Evolutionary conservation across 2,888 invertebrate genomes (phyloP).

Genomic region (Agelastica alni): DNA sequence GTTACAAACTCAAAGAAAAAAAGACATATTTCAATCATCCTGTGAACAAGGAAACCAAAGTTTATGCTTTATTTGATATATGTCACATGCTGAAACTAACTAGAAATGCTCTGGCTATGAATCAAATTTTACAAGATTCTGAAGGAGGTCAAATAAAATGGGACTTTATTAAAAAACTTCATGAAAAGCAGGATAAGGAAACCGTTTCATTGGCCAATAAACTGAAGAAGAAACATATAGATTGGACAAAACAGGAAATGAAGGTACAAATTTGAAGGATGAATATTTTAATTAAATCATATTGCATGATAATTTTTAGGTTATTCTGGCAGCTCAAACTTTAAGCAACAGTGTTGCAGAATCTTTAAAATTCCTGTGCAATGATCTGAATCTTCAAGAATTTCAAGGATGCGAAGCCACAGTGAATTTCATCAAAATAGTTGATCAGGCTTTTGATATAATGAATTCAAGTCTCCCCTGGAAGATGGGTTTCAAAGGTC

Average conservation of each 20-base stretch:
- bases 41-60: no score
- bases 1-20: neutral
- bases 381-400: no score
- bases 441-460: constrained; percentile 7
- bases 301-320: constrained; percentile 5
- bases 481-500: constrained; percentile 4
- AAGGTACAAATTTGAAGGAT: no score
- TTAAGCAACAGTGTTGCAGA: constrained; percentile 5
- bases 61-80: constrained; percentile 3
- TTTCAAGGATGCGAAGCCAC: constrained; percentile 11
- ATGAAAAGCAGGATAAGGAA: no score
- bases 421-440: no score
- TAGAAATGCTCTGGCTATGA: constrained; percentile 9
- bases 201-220: constrained; percentile 6
- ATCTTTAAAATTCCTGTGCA: constrained; percentile 9
- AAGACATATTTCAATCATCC: no score
- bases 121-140: constrained; percentile 2
- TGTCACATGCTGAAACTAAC: neutral
- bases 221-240: no score
- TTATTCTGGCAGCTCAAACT: constrained; percentile 10
- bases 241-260: constrained; percentile 8
- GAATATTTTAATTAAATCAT: no score
- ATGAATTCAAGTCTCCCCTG: constrained; percentile 13
- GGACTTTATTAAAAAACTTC: no score
- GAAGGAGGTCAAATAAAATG: no score